A percentile compares a stretch with the other conserved stretches of the same genome.
Evolutionary conservation across 37 sponge, comb jelly and placozoan genomes (phyloP).

Genomic region (Ianthella basta): DNA sequence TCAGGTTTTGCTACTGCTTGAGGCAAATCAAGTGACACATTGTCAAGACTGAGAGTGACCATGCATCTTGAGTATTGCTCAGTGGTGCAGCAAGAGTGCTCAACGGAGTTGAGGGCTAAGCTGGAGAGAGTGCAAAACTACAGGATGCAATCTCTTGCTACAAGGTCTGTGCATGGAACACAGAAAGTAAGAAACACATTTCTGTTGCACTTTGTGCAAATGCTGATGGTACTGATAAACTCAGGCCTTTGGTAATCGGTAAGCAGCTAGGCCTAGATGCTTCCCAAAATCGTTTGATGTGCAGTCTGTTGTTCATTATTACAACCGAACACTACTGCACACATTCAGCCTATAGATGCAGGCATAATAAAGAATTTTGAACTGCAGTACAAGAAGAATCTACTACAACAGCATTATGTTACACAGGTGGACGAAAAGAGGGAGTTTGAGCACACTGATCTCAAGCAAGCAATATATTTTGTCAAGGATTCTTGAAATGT

Average conservation of each 20-base stretch:
- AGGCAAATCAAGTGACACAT: too few species aligned
- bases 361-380: constrained; percentile 43
- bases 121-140: too few species aligned
- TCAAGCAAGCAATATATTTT: constrained; percentile 38
- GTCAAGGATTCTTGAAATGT: constrained; percentile 17
- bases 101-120: too few species aligned
- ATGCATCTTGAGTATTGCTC: too few species aligned
- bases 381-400: constrained; percentile 32
- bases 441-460: neutral
- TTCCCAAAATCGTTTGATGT: constrained; percentile 21
- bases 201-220: constrained; percentile 33
- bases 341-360: constrained; percentile 44
- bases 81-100: too few species aligned
- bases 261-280: constrained; percentile 36
- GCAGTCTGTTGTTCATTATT: constrained; percentile 25
- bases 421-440: neutral
- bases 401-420: constrained; percentile 27
- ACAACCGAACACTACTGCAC: constrained; percentile 35
- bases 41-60: too few species aligned
- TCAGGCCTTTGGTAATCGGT: constrained; percentile 41
- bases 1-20: too few species aligned
- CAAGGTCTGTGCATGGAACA: too few species aligned
- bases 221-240: constrained; percentile 36
- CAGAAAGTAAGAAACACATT: constrained; percentile 20
- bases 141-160: too few species aligned